Evolutionary conservation across 2,888 invertebrate species (phyloP).

Genomic region (Coronaproctus castanopsis): DNA sequence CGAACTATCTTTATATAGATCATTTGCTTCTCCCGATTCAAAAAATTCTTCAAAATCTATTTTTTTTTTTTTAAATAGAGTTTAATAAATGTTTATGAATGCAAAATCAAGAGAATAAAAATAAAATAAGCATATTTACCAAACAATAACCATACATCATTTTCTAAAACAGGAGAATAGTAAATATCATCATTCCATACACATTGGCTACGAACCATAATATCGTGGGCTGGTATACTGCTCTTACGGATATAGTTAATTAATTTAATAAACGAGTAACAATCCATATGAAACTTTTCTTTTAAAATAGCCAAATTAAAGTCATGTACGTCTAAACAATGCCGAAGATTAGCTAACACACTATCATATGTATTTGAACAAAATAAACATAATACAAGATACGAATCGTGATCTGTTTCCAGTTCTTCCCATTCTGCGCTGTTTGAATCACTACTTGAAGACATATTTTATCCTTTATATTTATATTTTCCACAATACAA

Average conservation of each 20-base stretch:
- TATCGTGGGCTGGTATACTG: constrained; percentile 33
- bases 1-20: background rate
- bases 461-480: too few species aligned
- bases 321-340: constrained; percentile 41
- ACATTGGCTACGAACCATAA: constrained; percentile 31
- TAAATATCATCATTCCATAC: constrained; percentile 59
- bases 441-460: background rate
- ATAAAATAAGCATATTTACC: constrained; percentile 31
- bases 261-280: constrained; percentile 41
- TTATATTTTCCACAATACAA: too few species aligned
- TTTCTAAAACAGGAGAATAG: constrained; percentile 45
- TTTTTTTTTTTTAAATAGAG: background rate
- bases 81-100: background rate
- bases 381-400: constrained; percentile 45
- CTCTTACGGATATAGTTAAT: constrained; percentile 56
- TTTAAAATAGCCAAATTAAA: constrained; percentile 45
- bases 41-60: background rate
- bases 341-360: constrained; percentile 41
- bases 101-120: background rate
- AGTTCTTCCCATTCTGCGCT: constrained; percentile 28
- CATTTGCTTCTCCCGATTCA: background rate
- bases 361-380: constrained; percentile 39
- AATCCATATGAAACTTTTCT: constrained; percentile 51
- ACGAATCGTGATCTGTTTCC: constrained; percentile 32
- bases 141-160: constrained; percentile 66